Conservation (phyloP, 2,888 invertebrate species). For the Allygus modestus region DNA sequence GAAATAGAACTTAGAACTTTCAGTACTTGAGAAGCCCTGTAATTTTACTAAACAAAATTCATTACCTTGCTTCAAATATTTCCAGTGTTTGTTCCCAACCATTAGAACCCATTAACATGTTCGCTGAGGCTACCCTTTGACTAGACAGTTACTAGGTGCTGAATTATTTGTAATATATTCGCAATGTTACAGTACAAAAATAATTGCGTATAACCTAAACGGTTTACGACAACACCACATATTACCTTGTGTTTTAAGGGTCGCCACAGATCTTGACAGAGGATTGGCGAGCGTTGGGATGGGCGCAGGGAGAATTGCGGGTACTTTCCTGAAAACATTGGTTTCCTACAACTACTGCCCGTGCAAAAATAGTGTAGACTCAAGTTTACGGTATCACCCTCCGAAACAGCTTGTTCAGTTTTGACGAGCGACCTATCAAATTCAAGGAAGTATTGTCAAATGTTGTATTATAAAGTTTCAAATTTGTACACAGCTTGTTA, state of each 20-base stretch:
- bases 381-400: slow-evolving; percentile 5
- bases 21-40: too few species aligned
- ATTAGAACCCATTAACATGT: too few species aligned
- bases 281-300: background rate
- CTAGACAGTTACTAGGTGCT: too few species aligned
- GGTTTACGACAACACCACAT: too few species aligned
- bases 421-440: background rate
- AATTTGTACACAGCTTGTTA: background rate
- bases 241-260: background rate
- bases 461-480: background rate
- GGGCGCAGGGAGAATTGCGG: slow-evolving; percentile 9
- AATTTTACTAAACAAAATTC: too few species aligned
- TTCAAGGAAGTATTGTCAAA: slow-evolving; percentile 1
- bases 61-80: too few species aligned
- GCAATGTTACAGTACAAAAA: too few species aligned
- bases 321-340: slow-evolving; percentile 4
- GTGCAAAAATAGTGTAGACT: background rate
- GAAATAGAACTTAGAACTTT: too few species aligned
- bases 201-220: too few species aligned
- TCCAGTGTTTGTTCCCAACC: too few species aligned
- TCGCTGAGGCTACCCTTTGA: too few species aligned
- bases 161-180: too few species aligned
- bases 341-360: slow-evolving; percentile 10
- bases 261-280: slow-evolving; percentile 11
- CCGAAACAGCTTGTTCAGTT: background rate